Base-by-base conservation (phyloP, 2,888 invertebrate species). In the Callimorpha dominula region DNA sequence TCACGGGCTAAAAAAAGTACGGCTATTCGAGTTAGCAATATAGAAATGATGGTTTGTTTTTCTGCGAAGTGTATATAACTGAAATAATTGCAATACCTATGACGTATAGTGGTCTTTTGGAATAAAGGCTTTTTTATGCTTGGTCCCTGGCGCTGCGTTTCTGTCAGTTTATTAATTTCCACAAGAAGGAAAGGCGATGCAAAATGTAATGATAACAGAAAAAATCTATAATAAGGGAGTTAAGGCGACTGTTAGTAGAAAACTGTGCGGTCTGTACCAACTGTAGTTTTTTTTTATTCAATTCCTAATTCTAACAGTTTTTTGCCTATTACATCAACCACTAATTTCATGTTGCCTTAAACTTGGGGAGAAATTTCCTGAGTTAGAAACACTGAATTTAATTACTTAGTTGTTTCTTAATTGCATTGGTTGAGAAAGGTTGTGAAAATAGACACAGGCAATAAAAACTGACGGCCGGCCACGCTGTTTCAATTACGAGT, bases 1-100 rank as follows among this genome's bases (percentile, higher is more conserved):
- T 89, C 86, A 85, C 81, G 86, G 82, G 84, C 78, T 80, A 74
- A 60, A 60, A 81, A 87, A 87, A 88, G 81, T 82, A 83, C 81
- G 75, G 80, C 77, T 83, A 79, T 86, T 83, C 80, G 78, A 81
- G 81, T 81, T 75, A 78, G 78, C 73, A 78, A 79, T 85, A 81
- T 71, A 79, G 67, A 81, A 84, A 82, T 70, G 49, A 79, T 73
- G 69, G 50, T 49, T 74, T 80, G 80, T 77, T 80, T 71, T 40
- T 64, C 60, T 31, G 60, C 31, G 12, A 60, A 60, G 20, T 9
- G 9, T 57, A 20, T 5, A 60, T 31, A 12, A 60, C 12, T 31
- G 14, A 31, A 12, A 11, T 20, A 12, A 20, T 20, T 31, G 20
- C 57, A 60, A 60, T 60, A 60, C 20, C 4, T 31, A 12, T 12